Evolutionary conservation across 2,888 invertebrate genomes (phyloP), one percentile per base, ranked within the genome.

Genomic region (Protula sp.): DNA sequence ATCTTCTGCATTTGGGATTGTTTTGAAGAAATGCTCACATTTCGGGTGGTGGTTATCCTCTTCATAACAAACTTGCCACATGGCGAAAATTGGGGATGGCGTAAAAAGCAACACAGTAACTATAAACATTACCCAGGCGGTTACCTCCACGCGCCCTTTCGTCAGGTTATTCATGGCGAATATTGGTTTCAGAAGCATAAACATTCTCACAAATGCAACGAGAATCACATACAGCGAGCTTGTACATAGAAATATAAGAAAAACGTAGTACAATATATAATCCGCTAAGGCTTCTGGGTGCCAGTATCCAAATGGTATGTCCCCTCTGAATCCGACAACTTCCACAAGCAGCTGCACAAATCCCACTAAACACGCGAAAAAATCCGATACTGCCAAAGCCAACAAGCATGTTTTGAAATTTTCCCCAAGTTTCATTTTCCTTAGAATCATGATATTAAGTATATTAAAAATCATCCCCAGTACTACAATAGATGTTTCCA

Each of bases 21-120:
- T 47, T 26, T 4, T 4, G 50, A 50, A 50, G 22, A 22, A n/a
- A 5, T 50, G 5, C 5, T 50, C 5, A 22, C 50, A 50, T 2
- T 47, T 28, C n/a, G n/a, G n/a, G 22, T 19, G 19, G 2, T 24
- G 38, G 5, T 30, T 26, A 1, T 26, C 27, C 30, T 62, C 62
- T 14, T 51, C 47, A 59, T 31, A 54, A 45, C 62, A 62, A 2
- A 50, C 31, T 51, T 62, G 59, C 55, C 54, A 59, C 28, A 59
- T 38, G 2, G 57, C 54, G 27, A 48, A 57, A 27, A 53, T 14
- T 1, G 2, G 2, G 2, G 56, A 54, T 1, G 62, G 62, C 29
- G 56, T 24, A 54, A 53, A 62, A 47, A 62, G 2, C 2, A 59
- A 14, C n/a, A 56, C 4, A 3, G 56, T 54, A 2, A 24, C 52